phyloP scores from a whole-genome alignment of 2,113 vertebrate genomes.

The Xiphophorus maculatus region DNA sequence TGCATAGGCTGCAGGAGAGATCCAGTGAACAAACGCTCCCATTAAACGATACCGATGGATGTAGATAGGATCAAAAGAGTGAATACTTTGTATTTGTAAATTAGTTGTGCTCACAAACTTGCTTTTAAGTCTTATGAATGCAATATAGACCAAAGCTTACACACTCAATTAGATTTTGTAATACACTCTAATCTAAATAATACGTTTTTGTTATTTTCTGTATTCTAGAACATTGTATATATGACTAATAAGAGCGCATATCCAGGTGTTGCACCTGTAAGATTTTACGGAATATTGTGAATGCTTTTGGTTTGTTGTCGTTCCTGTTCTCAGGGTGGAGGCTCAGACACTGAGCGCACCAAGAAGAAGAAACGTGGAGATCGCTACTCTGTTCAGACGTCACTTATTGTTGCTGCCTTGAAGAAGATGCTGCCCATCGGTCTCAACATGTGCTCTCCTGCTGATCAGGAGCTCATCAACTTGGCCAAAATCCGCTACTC shows the following conservation, averaged over 20 bases:
- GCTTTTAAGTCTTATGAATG: background rate
- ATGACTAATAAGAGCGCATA: constrained; percentile 10
- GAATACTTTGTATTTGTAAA: background rate
- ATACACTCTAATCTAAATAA: background rate
- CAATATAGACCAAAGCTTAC: background rate
- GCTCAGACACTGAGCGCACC: constrained; percentile 91
- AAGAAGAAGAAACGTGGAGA: constrained; percentile 93
- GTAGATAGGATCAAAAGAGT: background rate
- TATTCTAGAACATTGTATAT: background rate
- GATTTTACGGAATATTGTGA: constrained; percentile 44
- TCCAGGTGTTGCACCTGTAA: constrained; percentile 1
- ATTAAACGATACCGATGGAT: background rate
- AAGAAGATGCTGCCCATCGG: constrained; percentile 98
- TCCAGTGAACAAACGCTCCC: too few species aligned
- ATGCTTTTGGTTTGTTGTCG: constrained; percentile 53
- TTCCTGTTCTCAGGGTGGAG: constrained; percentile 83
- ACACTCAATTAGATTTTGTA: background rate
- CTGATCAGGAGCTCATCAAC: constrained; percentile 92
- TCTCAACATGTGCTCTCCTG: constrained; percentile 97
- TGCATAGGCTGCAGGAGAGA: too few species aligned
- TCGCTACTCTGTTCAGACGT: constrained; percentile 93
- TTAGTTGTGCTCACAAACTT: background rate
- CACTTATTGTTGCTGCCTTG: constrained; percentile 92
- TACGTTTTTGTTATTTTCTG: background rate
- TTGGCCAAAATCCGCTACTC: constrained; percentile 92